phyloP scores from a whole-genome alignment of 2,113 vertebrate species.

The Origma solitaria region DNA sequence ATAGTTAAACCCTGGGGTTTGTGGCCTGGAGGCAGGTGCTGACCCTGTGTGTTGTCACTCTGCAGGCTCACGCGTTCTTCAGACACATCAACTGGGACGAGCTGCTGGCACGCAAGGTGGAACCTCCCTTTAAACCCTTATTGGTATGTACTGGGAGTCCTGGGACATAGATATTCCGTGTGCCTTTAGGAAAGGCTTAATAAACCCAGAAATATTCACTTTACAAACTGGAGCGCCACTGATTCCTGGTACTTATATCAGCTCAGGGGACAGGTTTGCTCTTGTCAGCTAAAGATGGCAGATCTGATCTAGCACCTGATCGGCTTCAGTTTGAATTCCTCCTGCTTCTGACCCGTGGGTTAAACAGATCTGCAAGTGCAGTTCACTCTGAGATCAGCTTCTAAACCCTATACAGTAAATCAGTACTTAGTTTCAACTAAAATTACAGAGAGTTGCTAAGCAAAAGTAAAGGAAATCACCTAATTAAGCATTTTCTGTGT shows the following conservation, averaged over 20 bases:
- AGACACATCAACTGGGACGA: conserved; percentile 97
- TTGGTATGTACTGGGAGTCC: conserved; percentile 76
- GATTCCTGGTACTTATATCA: not conserved
- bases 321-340: not conserved
- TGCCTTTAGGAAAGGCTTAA: not conserved
- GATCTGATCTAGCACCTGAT: not conserved
- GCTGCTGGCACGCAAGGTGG: conserved; percentile 93
- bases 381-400: not conserved
- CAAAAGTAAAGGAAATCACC: not conserved
- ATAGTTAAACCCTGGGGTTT: not conserved
- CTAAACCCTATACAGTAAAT: not conserved
- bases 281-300: not conserved
- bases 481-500: not conserved
- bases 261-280: not conserved
- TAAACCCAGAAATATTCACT: not conserved
- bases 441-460: not conserved
- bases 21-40: not conserved
- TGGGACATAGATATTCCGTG: not conserved
- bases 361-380: not conserved
- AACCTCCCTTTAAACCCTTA: conserved; percentile 95
- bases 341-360: not conserved
- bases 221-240: not conserved
- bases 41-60: not conserved
- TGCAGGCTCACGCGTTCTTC: conserved; percentile 91
- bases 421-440: not conserved